Base-by-base conservation (phyloP, 2,797 vertebrate genomes). In the Oceanodroma leucorhoa region DNA sequence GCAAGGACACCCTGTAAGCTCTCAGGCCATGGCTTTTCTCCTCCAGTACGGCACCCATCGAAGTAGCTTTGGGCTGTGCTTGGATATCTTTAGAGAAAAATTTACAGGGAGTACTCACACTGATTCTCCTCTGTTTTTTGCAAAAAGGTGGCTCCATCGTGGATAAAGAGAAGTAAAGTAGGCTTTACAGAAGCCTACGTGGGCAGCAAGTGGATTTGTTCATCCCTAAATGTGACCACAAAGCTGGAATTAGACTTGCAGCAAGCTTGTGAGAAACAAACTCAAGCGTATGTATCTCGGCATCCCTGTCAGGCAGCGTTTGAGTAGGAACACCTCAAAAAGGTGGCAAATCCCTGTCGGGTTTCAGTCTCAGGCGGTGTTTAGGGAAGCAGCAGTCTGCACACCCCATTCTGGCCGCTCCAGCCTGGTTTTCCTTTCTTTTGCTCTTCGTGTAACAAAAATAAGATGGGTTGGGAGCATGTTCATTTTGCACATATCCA, bases 21-120 rank as follows among this genome's bases (percentile, higher is more conserved):
- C 41, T 46, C 19, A 27, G 27, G 30, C 4, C n/a, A 32, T 1
- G 15, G 41, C 11, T 77, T 48, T 89, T 51, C 34, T 83, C 20
- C 67, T 45, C 46, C 45, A 48, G 24, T 7, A 38, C 0, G 0
- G 17, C n/a, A 46, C 5, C 19, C 15, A 21, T 26, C 0, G 0
- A 58, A 73, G 10, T 2, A 79, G 17, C 21, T 71, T 66, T 45
- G 36, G 29, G 22, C 21, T 81, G 46, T 27, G 61, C 27, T 77
- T n/a, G 5, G n/a, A 46, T 29, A 34, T 14, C 15, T 64, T 14
- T 13, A 71, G 50, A 75, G 57, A 51, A 78, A 87, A 54, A 58
- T 4, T 4, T 32, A 41, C n/a, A 66, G 26, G 36, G 26, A 71
- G 21, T 10, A 8, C 12, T 62, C n/a, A 11, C 32, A 48, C 54